Percentiles rank a stretch among this genome's conserved stretches.
These are phyloP conservation scores for Synergus umbraculus DNA, from an alignment of 2,888 invertebrate genomes.

Conservation along the genomic window DNA sequence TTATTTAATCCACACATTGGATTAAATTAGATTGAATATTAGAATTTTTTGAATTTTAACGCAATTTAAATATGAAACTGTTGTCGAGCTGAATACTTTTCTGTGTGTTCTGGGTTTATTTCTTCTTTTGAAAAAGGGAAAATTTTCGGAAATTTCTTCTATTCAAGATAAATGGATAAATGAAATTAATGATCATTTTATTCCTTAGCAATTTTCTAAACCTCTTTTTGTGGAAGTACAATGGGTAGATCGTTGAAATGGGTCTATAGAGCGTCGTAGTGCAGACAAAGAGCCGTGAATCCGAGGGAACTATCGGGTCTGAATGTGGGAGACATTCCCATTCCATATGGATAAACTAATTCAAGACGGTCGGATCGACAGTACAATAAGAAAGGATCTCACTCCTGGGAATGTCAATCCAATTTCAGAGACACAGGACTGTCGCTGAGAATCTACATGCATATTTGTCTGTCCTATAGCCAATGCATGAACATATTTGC, in stretches of 20 bases:
- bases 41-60: background rate
- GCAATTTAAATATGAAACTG: too few species aligned
- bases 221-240: background rate
- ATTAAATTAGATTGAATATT: background rate
- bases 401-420: constrained; percentile 51
- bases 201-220: constrained; percentile 12
- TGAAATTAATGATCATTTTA: constrained; percentile 4
- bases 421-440: constrained; percentile 46
- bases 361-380: constrained; percentile 59
- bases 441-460: constrained; percentile 34
- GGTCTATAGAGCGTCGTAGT: constrained; percentile 16
- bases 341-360: constrained; percentile 74
- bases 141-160: background rate
- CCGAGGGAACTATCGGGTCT: constrained; percentile 25
- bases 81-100: too few species aligned
- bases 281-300: constrained; percentile 25
- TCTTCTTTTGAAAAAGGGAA: background rate
- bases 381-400: constrained; percentile 56
- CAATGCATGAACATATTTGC: background rate
- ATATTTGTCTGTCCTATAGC: constrained; percentile 7
- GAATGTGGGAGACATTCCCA: constrained; percentile 58
- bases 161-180: background rate
- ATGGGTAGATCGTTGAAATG: constrained; percentile 30
- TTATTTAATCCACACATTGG: background rate
- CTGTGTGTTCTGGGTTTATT: too few species aligned